These are phyloP conservation scores for Luperina testacea DNA, from an alignment of 2,888 invertebrate species.

Conservation along the genomic window DNA sequence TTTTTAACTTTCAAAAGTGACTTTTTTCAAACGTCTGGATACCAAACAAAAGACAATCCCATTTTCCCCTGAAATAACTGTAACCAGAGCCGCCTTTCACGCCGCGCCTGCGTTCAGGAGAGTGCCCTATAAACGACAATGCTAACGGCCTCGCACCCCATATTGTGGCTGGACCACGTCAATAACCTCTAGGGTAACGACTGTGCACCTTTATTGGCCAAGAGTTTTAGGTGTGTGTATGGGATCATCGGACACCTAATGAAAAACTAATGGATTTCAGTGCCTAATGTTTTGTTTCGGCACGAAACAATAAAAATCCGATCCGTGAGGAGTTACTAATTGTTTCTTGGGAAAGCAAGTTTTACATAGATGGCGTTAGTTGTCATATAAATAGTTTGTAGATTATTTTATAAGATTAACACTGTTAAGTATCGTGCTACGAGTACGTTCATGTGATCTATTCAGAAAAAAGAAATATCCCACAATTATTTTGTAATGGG, in stretches of 20 bases:
- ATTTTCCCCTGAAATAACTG: conserved; percentile 9
- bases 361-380: no score
- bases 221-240: background rate
- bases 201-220: conserved; percentile 1
- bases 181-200: conserved; percentile 11
- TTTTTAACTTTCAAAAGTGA: background rate
- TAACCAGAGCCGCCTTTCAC: background rate
- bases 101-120: conserved; percentile 11
- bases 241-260: background rate
- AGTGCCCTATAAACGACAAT: conserved; percentile 23
- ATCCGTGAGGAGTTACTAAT: no score
- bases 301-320: background rate
- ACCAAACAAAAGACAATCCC: background rate
- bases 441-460: no score
- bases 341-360: no score
- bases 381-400: no score
- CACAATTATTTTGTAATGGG: no score
- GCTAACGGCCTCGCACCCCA: conserved; percentile 26
- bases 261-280: background rate
- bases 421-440: no score
- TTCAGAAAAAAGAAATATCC: no score
- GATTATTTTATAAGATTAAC: no score
- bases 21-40: background rate
- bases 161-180: conserved; percentile 20
- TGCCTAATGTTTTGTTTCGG: background rate